Base-by-base conservation (phyloP, 1,140 invertebrate species). In the Leguminivora glycinivorella region DNA sequence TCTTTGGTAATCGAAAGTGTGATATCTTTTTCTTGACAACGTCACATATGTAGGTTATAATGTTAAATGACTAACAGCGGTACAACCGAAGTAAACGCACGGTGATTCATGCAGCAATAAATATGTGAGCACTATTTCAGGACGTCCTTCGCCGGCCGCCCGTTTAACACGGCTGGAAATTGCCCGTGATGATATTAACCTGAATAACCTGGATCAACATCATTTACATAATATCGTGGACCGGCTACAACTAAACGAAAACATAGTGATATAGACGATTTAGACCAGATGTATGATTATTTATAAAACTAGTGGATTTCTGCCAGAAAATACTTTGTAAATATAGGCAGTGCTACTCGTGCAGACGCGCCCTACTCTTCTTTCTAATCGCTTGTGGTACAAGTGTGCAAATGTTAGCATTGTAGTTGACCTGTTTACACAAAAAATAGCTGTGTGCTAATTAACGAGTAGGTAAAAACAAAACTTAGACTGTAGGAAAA, bases 141-240 rank as follows among this genome's bases (percentile, higher is more conserved):
- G 84, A 80, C 83, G 87, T 83, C 89, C 89, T 91, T 91, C 86
- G 73, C 83, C 81, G 79, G 77, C 79, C 82, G 87, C 84, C 81
- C 72, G 74, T 70, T 87, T 86, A 87, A 83, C 82, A 83, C 80
- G 71, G 72, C 81, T 85, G 78, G 79, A 88, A 84, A 84, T 85
- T 71, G 67, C 72, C 76, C 79, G 75, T 77, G 72, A 70, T 70
- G 72, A 71, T 80, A 81, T 81, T 82, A 81, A 79, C 77, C 76
- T 52, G 47, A 52, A 52, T 82, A 81, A 79, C 77, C 70, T 78
- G 74, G 75, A 77, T 71, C 69, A 71, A 70, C 63, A 68, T 68
- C 69, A 76, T 78, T 75, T 78, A 78, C 75, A 77, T 77, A 75
- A 74, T 74, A 74, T 68, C 58, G 58, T 29, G 26, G 58, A 19